A percentile compares a stretch with the other conserved stretches of the same genome.
Evolutionary conservation across 2,888 invertebrate species (phyloP).

Genomic region (Abrostola tripartita): DNA sequence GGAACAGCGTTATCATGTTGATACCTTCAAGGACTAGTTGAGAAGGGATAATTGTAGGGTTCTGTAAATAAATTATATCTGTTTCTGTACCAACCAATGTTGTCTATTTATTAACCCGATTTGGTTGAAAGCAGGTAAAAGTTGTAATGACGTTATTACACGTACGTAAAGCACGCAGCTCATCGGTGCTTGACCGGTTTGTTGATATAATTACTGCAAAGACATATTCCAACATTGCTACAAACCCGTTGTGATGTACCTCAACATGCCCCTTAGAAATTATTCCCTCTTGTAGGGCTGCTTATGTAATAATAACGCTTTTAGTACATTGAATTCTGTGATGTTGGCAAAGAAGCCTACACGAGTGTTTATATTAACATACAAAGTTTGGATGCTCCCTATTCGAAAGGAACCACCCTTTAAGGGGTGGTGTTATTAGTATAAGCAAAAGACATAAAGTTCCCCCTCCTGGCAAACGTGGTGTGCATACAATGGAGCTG

Average conservation of each 20-base stretch:
- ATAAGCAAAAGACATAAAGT: constrained; percentile 85
- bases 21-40: too few relatives aligned
- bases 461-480: constrained; percentile 76
- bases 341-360: constrained; percentile 78
- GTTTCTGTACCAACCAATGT: neutral
- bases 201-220: constrained; percentile 41
- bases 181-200: constrained; percentile 24
- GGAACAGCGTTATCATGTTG: too few relatives aligned
- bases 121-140: constrained; percentile 6
- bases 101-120: constrained; percentile 2
- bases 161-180: constrained; percentile 9
- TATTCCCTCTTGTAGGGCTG: constrained; percentile 67
- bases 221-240: constrained; percentile 44
- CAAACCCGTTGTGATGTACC: constrained; percentile 61
- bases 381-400: constrained; percentile 80
- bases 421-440: constrained; percentile 84
- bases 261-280: constrained; percentile 57
- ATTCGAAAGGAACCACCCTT: constrained; percentile 80
- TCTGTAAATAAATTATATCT: neutral
- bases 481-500: constrained; percentile 84
- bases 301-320: constrained; percentile 76
- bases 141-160: constrained; percentile 17
- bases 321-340: constrained; percentile 76
- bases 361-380: constrained; percentile 85
- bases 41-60: neutral